Percentiles rank a stretch among this genome's conserved stretches.
phyloP scores from a whole-genome alignment of 2,113 vertebrate species.

The Azemiops feae region DNA sequence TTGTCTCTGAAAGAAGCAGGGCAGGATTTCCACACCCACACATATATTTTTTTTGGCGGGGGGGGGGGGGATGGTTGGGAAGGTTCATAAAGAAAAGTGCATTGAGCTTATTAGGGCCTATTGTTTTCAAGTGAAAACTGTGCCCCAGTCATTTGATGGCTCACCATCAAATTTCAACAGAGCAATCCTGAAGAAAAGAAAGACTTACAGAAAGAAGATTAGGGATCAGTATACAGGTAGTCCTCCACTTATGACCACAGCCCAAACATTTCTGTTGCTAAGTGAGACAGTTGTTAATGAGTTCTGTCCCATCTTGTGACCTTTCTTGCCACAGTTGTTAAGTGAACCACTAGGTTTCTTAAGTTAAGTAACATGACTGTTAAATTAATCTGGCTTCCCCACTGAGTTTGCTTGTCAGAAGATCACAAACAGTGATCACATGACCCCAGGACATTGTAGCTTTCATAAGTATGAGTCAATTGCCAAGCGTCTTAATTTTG shows the following conservation, averaged over 20 bases:
- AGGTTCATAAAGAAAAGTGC: not conserved
- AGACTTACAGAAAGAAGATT: not conserved
- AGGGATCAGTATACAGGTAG: not conserved
- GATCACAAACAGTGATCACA: too few species aligned
- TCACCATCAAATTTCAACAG: not conserved
- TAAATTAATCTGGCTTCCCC: too few species aligned
- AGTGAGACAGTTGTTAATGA: too few species aligned
- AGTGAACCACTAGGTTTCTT: too few species aligned
- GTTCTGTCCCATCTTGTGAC: too few species aligned
- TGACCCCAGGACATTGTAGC: too few species aligned
- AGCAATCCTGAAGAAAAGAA: not conserved
- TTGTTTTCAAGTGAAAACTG: not conserved
- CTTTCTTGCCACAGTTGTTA: too few species aligned
- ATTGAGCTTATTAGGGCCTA: not conserved
- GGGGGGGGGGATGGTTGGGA: too few species aligned
- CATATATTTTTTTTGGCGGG: not conserved
- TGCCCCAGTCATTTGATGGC: not conserved
- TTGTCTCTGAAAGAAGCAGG: not conserved
- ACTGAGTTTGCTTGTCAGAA: too few species aligned
- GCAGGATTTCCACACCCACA: not conserved
- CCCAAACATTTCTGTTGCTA: too few species aligned
- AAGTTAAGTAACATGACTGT: too few species aligned
- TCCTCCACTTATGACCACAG: too few species aligned
- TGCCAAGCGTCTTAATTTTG: not conserved
- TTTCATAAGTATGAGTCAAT: not conserved